Base-by-base conservation (phyloP, 2,888 invertebrate genomes). In the Monopis laevigella region DNA sequence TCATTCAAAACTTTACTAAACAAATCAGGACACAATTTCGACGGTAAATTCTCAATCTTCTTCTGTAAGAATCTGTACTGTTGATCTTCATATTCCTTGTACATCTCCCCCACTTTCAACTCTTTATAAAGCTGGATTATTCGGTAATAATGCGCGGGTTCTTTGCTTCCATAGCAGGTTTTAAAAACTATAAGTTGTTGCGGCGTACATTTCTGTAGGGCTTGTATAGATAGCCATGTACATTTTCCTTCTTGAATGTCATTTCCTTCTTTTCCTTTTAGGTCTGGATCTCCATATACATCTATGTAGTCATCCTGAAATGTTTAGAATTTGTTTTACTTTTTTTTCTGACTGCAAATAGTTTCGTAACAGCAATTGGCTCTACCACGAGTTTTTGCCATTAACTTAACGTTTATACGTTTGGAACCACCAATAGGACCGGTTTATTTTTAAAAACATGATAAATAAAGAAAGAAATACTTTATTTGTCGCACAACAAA, bases 251-350 rank as follows among this genome's bases (percentile, higher is more conserved):
- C 92, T 34, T 41, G 41, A 7, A 45, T 45, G 21, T 45, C 45
- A 2, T 43, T 45, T 7, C 41, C 26, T 39, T 7, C 32, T 40
- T 50, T 51, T 12, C 46, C 7, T 2, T 45, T 97, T 97, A 27
- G 94, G 94, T 56, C 95, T 93, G 86, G 82, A 58, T 92, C 87
- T 0, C 93, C 95, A 62, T 88, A 98, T 56, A 91, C 92, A 61
- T 96, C 95, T 28, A 93, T 69, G 63, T 85, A 93, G 61, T 94
- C 93, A 60, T 93, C 90, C 83, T 88, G 65, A 10, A 54, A 53
- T 47, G 42, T 29, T 3, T 44, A 30, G n/a, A n/a, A n/a, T n/a
- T n/a, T n/a, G n/a, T n/a, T n/a, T n/a, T n/a, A n/a, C n/a, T n/a
- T n/a, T n/a, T n/a, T n/a, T n/a, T n/a, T n/a, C n/a, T n/a, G n/a